Base-by-base conservation (phyloP, 1,140 invertebrate species). In the Ditylenchus dipsaci region DNA sequence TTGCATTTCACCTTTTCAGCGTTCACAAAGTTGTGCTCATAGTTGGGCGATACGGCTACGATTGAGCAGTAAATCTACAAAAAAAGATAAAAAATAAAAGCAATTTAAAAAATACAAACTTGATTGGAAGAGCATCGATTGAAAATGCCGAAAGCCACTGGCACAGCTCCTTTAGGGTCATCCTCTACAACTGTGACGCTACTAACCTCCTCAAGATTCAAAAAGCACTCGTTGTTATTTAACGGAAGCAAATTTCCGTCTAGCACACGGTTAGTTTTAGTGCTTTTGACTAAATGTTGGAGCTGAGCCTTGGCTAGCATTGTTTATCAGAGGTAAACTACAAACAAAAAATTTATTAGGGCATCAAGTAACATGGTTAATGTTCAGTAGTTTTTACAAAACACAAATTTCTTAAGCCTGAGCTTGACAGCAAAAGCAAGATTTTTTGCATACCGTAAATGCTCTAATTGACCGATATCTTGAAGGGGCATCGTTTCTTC, bases 121-220 rank as follows among this genome's bases (percentile, higher is more conserved):
- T 71, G 70, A 11, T 29, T 72, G 15, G 70, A 62, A 33, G 62
- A 65, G 70, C 58, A 72, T 15, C 26, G 23, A 45, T 72, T 71
- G 60, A 64, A 72, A 30, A 72, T 45, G 23, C 70, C 70, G 38
- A 72, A 64, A 49, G 70, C 70, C 27, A 72, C 63, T 1, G 70
- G 70, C 33, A 72, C 47, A 27, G 70, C 42, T 17, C 56, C 59
- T 29, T 63, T 73, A 15, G 67, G 61, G 43, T 72, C 70, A 27
- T 70, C 61, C 43, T 70, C 70, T 13, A 72, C 69, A 23, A 72
- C 70, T n/a, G 67, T 72, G 21, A 72, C 45, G 7, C 69, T 47
- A 9, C 27, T 49, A 15, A 72, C 53, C 29, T 42, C 69, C 53
- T 65, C 63, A 3, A 72, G 30, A 60, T 74, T 57, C 11, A 72